Conservation (phyloP, 2,888 invertebrate genomes). For the Heliconius aoede region DNA sequence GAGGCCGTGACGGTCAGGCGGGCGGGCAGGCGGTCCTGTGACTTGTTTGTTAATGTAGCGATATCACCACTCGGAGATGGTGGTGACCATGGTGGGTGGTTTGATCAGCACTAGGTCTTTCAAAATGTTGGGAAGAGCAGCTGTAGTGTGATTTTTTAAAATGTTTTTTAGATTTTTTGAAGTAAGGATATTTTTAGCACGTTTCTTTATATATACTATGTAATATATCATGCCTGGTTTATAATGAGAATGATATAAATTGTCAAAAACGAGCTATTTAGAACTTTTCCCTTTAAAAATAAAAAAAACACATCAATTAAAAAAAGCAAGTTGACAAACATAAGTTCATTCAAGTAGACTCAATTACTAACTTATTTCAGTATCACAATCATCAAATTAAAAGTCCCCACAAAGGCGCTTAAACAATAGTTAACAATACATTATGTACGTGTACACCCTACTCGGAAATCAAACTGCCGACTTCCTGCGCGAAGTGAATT, state of each 20-base stretch:
- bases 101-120: not conserved
- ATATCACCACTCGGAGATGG: constrained; percentile 28
- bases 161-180: not conserved
- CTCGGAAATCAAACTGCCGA: constrained; percentile 60
- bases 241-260: too few species aligned
- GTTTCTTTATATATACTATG: too few species aligned
- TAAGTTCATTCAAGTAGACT: not conserved
- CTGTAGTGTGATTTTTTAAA: not conserved
- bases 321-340: not conserved
- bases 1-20: constrained; percentile 64
- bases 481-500: constrained; percentile 63
- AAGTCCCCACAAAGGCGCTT: constrained; percentile 23
- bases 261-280: too few species aligned
- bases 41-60: constrained; percentile 61
- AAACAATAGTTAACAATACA: constrained; percentile 39
- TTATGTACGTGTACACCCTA: constrained; percentile 43
- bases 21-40: constrained; percentile 59
- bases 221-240: too few species aligned
- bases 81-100: constrained; percentile 32
- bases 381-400: constrained; percentile 22
- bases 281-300: not conserved
- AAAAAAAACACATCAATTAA: not conserved
- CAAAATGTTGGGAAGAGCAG: not conserved
- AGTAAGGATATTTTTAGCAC: not conserved
- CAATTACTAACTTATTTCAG: constrained; percentile 13